phyloP scores from a whole-genome alignment of 2,888 invertebrate genomes.

The Drosophila demipolita region DNA sequence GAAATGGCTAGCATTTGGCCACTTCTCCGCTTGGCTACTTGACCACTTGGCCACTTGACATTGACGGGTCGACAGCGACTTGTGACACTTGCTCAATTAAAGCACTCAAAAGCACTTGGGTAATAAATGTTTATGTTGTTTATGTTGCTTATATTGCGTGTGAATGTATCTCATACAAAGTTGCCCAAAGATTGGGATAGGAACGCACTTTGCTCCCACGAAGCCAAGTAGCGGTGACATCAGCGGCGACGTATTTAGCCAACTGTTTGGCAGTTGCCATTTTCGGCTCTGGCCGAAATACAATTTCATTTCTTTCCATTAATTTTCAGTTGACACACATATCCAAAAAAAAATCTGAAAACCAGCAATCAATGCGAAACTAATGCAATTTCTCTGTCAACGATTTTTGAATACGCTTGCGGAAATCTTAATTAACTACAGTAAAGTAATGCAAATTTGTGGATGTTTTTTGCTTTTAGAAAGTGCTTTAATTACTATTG shows the following conservation, averaged over 20 bases:
- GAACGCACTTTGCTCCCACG: conserved; percentile 18
- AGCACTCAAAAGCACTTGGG: conserved; percentile 32
- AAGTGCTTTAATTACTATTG: background rate
- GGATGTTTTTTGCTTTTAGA: background rate
- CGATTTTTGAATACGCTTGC: conserved; percentile 30
- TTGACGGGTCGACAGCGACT: conserved; percentile 37
- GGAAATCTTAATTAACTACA: background rate
- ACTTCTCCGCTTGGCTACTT: conserved; percentile 21
- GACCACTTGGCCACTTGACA: conserved; percentile 51
- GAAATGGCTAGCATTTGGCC: conserved; percentile 43
- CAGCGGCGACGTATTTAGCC: conserved; percentile 60
- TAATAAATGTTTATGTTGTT: conserved; percentile 41
- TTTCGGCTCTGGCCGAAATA: conserved; percentile 36
- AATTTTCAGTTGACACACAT: conserved; percentile 66
- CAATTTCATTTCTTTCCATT: conserved; percentile 53
- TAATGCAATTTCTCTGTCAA: conserved; percentile 13
- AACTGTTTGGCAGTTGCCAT: conserved; percentile 41
- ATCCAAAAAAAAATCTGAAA: conserved; percentile 13
- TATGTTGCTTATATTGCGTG: background rate
- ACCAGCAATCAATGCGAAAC: conserved; percentile 18
- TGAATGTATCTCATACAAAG: conserved; percentile 11
- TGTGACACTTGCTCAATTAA: conserved; percentile 47
- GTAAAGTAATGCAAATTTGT: background rate
- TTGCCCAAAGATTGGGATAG: background rate
- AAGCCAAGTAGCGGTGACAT: conserved; percentile 57